Conservation (phyloP, 2,113 vertebrate genomes). For the Psophia crepitans region DNA sequence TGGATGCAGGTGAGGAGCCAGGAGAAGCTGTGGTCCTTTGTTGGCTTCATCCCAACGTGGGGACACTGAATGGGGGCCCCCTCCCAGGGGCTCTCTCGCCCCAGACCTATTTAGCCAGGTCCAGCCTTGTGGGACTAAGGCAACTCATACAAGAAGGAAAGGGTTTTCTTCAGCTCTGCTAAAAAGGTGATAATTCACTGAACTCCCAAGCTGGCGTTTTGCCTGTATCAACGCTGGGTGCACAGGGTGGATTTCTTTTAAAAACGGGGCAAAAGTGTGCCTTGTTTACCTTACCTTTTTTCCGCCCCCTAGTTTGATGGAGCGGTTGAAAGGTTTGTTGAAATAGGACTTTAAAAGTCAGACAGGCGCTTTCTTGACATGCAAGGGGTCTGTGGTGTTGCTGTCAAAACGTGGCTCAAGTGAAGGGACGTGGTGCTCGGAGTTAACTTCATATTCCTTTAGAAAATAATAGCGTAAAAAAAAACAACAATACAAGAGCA, state of each 20-base stretch:
- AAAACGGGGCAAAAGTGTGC: neutral
- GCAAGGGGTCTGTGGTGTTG: neutral
- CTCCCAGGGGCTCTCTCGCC: neutral
- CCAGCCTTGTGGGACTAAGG: fast-evolving
- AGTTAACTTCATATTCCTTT: neutral
- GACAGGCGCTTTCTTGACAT: neutral
- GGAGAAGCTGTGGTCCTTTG: neutral
- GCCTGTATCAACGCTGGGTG: neutral
- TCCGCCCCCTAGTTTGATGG: neutral
- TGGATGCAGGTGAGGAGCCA: neutral
- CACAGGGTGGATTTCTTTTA: neutral
- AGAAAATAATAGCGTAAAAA: neutral
- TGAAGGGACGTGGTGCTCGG: fast-evolving
- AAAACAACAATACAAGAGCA: neutral
- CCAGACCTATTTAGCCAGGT: neutral
- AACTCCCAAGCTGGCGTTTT: neutral
- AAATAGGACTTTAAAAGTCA: neutral
- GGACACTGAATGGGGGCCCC: fast-evolving
- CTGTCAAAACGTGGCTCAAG: neutral
- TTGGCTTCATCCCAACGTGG: fast-evolving
- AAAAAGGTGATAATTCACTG: neutral
- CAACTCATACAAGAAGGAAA: neutral
- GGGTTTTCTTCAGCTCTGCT: neutral
- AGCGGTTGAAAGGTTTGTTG: neutral
- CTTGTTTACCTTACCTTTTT: neutral